phyloP scores from a whole-genome alignment of 2,113 vertebrate genomes.

The Lagopus muta region DNA sequence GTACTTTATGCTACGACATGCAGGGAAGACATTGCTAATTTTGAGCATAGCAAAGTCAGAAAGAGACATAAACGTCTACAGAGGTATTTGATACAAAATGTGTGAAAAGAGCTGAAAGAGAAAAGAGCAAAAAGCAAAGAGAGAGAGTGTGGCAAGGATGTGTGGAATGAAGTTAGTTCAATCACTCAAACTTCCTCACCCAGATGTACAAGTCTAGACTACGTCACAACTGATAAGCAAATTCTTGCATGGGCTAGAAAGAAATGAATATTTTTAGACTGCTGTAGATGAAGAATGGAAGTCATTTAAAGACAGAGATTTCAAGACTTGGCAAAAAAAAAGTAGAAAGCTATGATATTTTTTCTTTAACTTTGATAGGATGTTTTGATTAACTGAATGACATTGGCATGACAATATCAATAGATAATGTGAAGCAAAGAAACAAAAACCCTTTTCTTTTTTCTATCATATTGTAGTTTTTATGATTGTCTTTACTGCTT shows the following conservation, averaged over 20 bases:
- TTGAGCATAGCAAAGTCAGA: neutral
- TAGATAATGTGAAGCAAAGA: neutral
- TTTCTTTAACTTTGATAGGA: neutral
- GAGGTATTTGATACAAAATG: neutral
- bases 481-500: neutral
- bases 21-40: neutral
- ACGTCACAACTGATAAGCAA: neutral
- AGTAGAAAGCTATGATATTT: neutral
- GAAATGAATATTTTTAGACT: neutral
- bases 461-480: neutral
- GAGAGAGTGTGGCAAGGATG: neutral
- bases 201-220: neutral
- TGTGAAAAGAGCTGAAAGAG: neutral
- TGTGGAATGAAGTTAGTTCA: neutral
- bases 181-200: neutral
- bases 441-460: too few species aligned
- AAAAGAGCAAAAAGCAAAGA: neutral
- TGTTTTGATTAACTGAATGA: neutral
- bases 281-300: neutral
- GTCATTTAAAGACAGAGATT: neutral
- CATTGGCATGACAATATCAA: neutral
- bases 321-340: neutral
- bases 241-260: neutral
- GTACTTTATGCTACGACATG: neutral
- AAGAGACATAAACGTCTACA: neutral